A percentile compares a stretch with the other conserved stretches of the same genome.
Evolutionary conservation across 2,888 invertebrate species (phyloP).

Genomic region (Drosophila picticornis): DNA sequence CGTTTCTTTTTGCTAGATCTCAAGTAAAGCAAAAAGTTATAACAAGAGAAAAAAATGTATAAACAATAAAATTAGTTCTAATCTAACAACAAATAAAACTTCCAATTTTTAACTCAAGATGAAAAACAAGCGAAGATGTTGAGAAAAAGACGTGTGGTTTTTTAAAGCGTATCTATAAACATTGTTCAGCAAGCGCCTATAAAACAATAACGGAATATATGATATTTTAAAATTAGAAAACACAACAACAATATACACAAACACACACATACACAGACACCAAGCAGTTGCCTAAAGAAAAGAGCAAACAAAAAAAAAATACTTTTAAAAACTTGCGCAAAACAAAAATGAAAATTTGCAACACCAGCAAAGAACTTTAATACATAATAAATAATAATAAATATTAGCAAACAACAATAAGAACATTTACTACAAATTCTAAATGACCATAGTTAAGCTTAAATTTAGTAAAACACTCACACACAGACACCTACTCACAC

Average conservation of each 20-base stretch:
- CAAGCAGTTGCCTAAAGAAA: conserved; percentile 74
- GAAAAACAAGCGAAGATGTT: conserved; percentile 36
- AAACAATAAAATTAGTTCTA: conserved; percentile 65
- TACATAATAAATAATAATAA: conserved; percentile 64
- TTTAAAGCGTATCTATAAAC: conserved; percentile 72
- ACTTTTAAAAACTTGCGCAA: conserved; percentile 69
- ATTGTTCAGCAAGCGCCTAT: conserved; percentile 76
- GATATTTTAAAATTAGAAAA: conserved; percentile 51
- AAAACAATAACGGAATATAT: conserved; percentile 40
- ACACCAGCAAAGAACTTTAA: conserved; percentile 77
- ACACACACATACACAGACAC: conserved; percentile 47
- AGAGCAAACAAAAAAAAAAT: conserved; percentile 28
- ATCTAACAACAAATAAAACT: conserved; percentile 67
- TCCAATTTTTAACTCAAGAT: conserved; percentile 71
- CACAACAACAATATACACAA: conserved; percentile 38
- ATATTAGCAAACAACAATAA: conserved; percentile 62
- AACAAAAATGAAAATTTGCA: conserved; percentile 54
- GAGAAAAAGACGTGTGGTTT: conserved; percentile 53
- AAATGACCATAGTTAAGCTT: conserved; percentile 79
- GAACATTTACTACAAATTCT: conserved; percentile 75
- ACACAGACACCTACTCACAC: conserved; percentile 42
- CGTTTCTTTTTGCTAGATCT: conserved; percentile 68
- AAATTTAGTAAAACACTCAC: conserved; percentile 68
- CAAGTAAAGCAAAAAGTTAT: conserved; percentile 69
- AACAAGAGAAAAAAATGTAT: conserved; percentile 46